These are phyloP conservation scores for Theocolax elegans DNA, from an alignment of 1,140 invertebrate species.

Conservation along the genomic window DNA sequence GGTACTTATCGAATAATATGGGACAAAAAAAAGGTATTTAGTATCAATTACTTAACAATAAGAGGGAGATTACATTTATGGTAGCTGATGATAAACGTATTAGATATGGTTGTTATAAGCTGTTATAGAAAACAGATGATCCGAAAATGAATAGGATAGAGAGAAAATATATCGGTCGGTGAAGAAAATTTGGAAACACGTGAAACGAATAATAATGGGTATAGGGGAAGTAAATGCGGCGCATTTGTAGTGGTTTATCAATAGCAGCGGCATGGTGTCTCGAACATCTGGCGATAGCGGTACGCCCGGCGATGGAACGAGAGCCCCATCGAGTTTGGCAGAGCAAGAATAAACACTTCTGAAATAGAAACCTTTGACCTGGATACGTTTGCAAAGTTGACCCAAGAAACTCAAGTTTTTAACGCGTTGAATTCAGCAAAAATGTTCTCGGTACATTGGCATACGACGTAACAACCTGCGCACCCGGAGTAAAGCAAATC, in stretches of 20 bases:
- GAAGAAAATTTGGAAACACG: too few relatives aligned
- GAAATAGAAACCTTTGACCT: constrained; percentile 57
- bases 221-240: neutral
- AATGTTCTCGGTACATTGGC: neutral
- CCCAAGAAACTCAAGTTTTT: constrained; percentile 25
- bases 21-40: too few relatives aligned
- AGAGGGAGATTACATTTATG: too few relatives aligned
- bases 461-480: too few relatives aligned
- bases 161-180: too few relatives aligned
- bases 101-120: too few relatives aligned
- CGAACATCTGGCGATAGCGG: constrained; percentile 47
- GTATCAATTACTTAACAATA: too few relatives aligned
- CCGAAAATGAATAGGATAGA: too few relatives aligned
- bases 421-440: constrained; percentile 16
- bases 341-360: constrained; percentile 54
- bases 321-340: constrained; percentile 51
- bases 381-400: constrained; percentile 44
- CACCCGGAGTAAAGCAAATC: too few relatives aligned
- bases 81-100: too few relatives aligned
- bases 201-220: neutral
- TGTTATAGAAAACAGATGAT: too few relatives aligned
- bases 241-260: constrained; percentile 2
- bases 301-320: constrained; percentile 29
- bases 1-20: too few relatives aligned
- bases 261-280: constrained; percentile 10